Base-by-base conservation (phyloP, 2,113 vertebrate species). In the Xyliphius kryptos region DNA sequence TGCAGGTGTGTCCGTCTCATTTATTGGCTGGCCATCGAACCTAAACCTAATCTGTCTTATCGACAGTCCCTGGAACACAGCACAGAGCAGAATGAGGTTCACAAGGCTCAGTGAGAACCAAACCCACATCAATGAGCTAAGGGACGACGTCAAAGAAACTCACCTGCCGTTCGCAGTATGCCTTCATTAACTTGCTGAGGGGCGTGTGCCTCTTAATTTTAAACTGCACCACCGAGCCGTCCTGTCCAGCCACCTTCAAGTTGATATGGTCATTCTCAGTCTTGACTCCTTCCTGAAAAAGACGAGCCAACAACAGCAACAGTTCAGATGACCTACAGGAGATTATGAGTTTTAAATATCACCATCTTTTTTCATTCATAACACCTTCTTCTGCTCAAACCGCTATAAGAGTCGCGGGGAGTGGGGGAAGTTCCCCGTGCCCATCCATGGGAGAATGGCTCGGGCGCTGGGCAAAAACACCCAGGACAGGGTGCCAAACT, bases 101-200 rank as follows among this genome's bases (percentile, higher is more conserved):
- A 32, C 26, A 32, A 6, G 7, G 26, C 7, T 32, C 26, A 32
- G 4, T 5, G 2, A 32, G 7, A 32, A 32, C 26, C 26, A 3
- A 32, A 32, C 7, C 26, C 26, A 32, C 2, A 6, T 32, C 26
- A 32, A 3, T 32, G 26, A 32, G 26, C 2, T 32, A 6, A 32
- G 26, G 26, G 4, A 32, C 4, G 19, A 19, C 1, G 38, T 41
- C 3, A 15, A 2, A 56, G 6, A 13, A 1, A 17, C 80, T 72
- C 68, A 94, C 95, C 94, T 95, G 92, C 76, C 92, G 86, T 87
- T 94, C 91, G 62, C 95, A 97, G 82, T 94, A 93, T 0, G 89
- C 94, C 82, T 92, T 92, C 96, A 98, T 97, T 67, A 96, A 86
- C 88, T 94, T 95, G 86, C 87, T 90, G 75, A 98, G 88, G 0